phyloP scores from a whole-genome alignment of 2,888 invertebrate species.

The Euclidia mi region DNA sequence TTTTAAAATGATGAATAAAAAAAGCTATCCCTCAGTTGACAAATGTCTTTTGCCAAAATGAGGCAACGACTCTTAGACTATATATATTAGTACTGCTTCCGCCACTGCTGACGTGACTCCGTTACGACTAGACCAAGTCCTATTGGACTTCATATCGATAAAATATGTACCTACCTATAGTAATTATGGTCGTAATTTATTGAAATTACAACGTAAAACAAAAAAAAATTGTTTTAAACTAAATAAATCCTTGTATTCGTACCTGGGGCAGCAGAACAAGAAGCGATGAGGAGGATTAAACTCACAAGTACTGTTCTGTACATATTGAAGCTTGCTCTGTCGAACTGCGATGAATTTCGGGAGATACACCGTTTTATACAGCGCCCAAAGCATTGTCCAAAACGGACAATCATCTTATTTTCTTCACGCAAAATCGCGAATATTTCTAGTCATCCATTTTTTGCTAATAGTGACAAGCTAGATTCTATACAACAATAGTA shows the following conservation, averaged over 20 bases:
- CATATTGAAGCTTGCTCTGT: constrained; percentile 55
- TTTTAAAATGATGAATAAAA: no score
- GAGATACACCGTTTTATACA: constrained; percentile 64
- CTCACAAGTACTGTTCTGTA: constrained; percentile 51
- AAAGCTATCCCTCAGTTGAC: no score
- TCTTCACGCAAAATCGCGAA: constrained; percentile 65
- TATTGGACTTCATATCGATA: no score
- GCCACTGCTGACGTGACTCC: no score
- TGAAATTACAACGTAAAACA: no score
- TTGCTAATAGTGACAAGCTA: constrained; percentile 51
- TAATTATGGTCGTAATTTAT: no score
- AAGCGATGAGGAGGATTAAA: constrained; percentile 48
- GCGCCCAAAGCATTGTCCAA: constrained; percentile 54
- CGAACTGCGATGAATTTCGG: constrained; percentile 45
- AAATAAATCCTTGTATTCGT: constrained; percentile 10
- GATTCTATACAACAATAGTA: constrained; percentile 31
- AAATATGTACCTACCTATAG: no score
- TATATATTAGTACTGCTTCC: no score
- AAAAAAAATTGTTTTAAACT: background rate
- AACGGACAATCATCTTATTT: constrained; percentile 64
- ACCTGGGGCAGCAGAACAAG: constrained; percentile 71
- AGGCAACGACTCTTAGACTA: no score
- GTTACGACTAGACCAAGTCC: no score
- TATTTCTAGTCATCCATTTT: constrained; percentile 68
- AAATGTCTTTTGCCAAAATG: no score